phyloP scores from a whole-genome alignment of 2,113 vertebrate species.

The Protobothrops flavoviridis region DNA sequence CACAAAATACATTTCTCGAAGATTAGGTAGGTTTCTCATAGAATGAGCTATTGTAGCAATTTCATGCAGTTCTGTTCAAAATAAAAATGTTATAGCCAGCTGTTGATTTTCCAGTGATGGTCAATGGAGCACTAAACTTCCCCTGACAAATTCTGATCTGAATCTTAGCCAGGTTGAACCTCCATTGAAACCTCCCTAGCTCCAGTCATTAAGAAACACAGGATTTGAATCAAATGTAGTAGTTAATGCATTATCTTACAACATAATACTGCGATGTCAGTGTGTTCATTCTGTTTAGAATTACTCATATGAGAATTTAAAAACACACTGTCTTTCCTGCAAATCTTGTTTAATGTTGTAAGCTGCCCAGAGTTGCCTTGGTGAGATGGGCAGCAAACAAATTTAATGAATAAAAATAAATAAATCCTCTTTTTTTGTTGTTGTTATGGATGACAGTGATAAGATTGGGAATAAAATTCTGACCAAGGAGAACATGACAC shows the following conservation, averaged over 20 bases:
- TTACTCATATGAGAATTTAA: neutral
- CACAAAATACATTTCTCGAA: neutral
- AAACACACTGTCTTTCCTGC: neutral
- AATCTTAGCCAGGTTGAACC: neutral
- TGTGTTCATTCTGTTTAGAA: neutral
- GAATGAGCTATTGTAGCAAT: neutral
- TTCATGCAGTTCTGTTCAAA: neutral
- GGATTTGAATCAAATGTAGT: neutral
- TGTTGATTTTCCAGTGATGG: neutral
- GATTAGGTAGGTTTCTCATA: neutral
- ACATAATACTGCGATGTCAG: neutral
- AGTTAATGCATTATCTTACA: neutral
- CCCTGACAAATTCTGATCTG: neutral
- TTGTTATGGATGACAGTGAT: neutral
- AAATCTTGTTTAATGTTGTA: too few species aligned
- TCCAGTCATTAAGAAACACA: neutral
- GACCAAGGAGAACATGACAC: neutral
- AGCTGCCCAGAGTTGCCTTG: too few species aligned
- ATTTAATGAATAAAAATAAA: too few species aligned
- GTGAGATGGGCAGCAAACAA: too few species aligned
- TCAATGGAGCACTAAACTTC: neutral
- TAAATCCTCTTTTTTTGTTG: neutral
- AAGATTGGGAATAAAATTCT: neutral
- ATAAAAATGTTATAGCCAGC: neutral
- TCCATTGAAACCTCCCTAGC: neutral